Evolutionary conservation across 2,113 vertebrate species (phyloP), one percentile per base, ranked within the genome.

Genomic region (Calidris pugnax): DNA sequence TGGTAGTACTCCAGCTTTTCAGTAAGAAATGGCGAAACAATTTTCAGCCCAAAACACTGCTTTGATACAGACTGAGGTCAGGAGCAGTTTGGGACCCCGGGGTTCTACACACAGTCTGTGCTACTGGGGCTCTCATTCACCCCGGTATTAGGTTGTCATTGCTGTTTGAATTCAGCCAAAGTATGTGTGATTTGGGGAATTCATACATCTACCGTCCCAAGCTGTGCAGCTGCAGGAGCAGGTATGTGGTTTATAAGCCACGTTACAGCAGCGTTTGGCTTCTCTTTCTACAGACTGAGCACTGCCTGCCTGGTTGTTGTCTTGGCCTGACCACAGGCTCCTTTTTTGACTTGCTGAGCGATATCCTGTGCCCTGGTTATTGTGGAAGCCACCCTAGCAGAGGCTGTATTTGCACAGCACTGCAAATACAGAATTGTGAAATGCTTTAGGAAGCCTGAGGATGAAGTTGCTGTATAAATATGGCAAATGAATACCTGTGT

Each of bases 401-500:
- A 55, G 76, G 47, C 57, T 67, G 64, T 48, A 56, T 89, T 94
- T 93, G 73, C 45, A 76, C 43, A 64, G 77, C 72, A 53, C 85
- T 93, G 74, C 77, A 91, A 85, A 64, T 85, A 51, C 3, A 5
- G n/a, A 41, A 81, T 67, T 89, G 47, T 84, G 80, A 85, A 82
- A 56, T 73, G 43, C 63, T 89, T 84, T 35, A 62, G 86, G 86
- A 93, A 92, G 47, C 39, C 84, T 75, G 76, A 89, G 84, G 76
- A 48, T 78, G 43, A 85, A 78, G 51, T 76, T 93, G 35, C 69
- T 82, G 2, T 85, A 82, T 90, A 97, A 94, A 79, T 90, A 68
- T 55, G 85, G 62, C 59, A 95, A 85, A 94, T 85, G n/a, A 90
- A 72, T 91, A 76, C 83, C 69, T 87, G 55, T 78, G 48, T 94